A percentile compares a stretch with the other conserved stretches of the same genome.
These are phyloP conservation scores for Cyanoramphus novaezelandiae DNA, from an alignment of 2,113 vertebrate genomes.

Conservation along the genomic window DNA sequence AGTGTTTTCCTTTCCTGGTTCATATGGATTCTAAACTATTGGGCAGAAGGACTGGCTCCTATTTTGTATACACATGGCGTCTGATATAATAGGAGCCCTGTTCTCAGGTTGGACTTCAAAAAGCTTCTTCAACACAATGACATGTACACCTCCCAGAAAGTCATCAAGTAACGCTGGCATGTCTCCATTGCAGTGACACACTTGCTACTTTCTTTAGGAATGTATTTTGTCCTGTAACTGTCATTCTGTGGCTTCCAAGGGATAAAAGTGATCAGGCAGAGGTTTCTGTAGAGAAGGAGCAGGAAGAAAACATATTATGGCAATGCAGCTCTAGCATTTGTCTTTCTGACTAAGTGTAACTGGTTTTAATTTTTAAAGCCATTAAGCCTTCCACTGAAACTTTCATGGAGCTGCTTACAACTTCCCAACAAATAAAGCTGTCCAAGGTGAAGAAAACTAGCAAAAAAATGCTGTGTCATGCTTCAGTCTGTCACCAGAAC, in stretches of 20 bases:
- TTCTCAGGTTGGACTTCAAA: slow-evolving; percentile 9
- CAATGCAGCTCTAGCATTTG: neutral
- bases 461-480: neutral
- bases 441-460: neutral
- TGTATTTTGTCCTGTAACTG: neutral
- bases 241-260: neutral
- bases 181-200: neutral
- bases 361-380: neutral
- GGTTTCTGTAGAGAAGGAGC: neutral
- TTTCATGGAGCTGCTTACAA: neutral
- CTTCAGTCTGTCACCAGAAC: neutral
- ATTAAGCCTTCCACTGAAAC: neutral
- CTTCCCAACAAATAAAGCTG: neutral
- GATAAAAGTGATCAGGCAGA: neutral
- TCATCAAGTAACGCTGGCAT: neutral
- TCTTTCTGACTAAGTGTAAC: neutral
- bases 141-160: slow-evolving; percentile 25
- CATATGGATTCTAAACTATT: neutral
- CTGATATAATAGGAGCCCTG: neutral
- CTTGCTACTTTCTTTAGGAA: neutral
- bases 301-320: neutral
- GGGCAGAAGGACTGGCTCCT: neutral
- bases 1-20: neutral
- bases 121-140: neutral
- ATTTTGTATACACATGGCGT: neutral